These are phyloP conservation scores for Gymnorhina tibicen DNA, from an alignment of 2,113 vertebrate species.

Conservation along the genomic window DNA sequence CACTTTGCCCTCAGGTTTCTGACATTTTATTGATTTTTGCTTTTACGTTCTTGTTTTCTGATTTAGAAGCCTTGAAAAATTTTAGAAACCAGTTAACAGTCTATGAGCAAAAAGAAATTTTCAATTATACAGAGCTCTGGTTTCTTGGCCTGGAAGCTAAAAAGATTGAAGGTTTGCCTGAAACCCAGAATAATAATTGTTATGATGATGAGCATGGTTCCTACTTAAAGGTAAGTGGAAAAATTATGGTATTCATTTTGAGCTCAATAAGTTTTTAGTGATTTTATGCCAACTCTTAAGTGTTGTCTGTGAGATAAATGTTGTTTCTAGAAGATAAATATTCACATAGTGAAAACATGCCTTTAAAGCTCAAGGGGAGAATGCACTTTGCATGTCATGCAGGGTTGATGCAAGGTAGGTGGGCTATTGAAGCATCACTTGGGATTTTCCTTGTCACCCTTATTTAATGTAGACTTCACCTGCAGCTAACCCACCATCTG, in stretches of 20 bases:
- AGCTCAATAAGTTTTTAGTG: background rate
- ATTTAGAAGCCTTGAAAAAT: constrained; percentile 85
- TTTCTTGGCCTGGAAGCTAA: constrained; percentile 88
- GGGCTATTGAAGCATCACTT: background rate
- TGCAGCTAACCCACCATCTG: background rate
- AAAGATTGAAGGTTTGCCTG: constrained; percentile 81
- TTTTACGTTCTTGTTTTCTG: constrained; percentile 29
- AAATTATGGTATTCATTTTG: background rate
- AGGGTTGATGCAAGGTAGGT: background rate
- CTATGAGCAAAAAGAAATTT: constrained; percentile 89
- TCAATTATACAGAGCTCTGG: constrained; percentile 89
- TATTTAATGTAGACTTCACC: background rate
- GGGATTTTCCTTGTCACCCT: background rate
- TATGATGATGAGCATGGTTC: constrained; percentile 91
- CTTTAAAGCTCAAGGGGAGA: background rate
- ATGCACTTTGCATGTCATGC: background rate
- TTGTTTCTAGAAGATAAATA: background rate
- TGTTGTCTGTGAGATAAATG: background rate
- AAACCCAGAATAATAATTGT: constrained; percentile 79
- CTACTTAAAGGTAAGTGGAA: constrained; percentile 83
- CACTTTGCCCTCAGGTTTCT: background rate
- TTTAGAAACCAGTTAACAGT: constrained; percentile 85
- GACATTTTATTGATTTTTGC: background rate
- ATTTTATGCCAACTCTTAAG: background rate
- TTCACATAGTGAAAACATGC: background rate